Percentiles rank a stretch among this genome's conserved stretches.
Conservation (phyloP, 2,888 invertebrate species). For the Watsonalla binaria region DNA sequence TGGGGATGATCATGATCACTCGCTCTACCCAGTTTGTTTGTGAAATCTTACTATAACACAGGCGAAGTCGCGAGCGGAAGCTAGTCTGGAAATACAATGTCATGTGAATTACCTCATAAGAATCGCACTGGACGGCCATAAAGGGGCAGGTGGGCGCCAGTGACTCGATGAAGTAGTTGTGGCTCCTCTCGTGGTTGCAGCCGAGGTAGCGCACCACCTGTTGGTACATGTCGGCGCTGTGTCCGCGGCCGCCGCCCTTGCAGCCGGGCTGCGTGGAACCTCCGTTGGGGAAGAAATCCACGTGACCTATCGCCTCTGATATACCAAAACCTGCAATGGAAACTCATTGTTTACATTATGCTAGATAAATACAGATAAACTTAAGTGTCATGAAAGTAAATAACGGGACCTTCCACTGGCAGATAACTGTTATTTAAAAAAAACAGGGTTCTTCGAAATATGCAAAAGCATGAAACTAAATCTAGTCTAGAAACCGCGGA, state of each 20-base stretch:
- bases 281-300: conserved; percentile 95
- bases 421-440: no score
- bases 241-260: conserved; percentile 25
- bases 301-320: conserved; percentile 89
- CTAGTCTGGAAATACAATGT: not conserved
- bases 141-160: conserved; percentile 88
- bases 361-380: no score
- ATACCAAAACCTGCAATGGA: conserved; percentile 83
- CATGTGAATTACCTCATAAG: conserved; percentile 80
- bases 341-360: not conserved
- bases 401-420: no score
- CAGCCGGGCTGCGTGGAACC: conserved; percentile 83
- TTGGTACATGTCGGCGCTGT: conserved; percentile 44
- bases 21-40: no score
- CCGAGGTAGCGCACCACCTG: conserved; percentile 83
- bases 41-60: no score
- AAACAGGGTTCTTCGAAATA: no score
- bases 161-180: conserved; percentile 91
- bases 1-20: no score
- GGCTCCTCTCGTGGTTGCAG: conserved; percentile 92
- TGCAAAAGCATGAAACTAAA: no score
- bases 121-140: conserved; percentile 86
- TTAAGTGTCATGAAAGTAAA: no score
- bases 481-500: no score
- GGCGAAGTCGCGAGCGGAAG: no score